These are phyloP conservation scores for Chaenogobius annularis DNA, from an alignment of 2,113 vertebrate species.

Conservation along the genomic window DNA sequence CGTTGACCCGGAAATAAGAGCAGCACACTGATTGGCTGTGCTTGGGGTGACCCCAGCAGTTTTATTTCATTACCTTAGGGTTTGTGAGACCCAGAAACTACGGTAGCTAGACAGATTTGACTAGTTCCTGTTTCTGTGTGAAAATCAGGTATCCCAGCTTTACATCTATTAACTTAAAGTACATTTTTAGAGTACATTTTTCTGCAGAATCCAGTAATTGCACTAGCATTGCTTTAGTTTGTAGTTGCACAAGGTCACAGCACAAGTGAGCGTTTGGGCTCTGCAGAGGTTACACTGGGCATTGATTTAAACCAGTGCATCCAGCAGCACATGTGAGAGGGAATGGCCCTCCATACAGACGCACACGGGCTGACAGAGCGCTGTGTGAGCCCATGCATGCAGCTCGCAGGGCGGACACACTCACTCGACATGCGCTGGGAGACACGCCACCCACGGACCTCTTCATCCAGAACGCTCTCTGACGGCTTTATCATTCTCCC, in stretches of 20 bases:
- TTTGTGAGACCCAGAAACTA: no score
- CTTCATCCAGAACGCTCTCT: conserved; percentile 79
- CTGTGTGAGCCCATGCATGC: conserved; percentile 86
- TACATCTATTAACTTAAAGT: neutral
- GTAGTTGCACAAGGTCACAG: conserved; percentile 55
- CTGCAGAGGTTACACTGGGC: conserved; percentile 77
- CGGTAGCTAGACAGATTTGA: no score
- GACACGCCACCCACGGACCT: conserved; percentile 65
- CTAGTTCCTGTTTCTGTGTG: no score
- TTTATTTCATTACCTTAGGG: no score
- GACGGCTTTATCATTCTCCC: conserved; percentile 75
- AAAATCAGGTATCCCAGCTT: neutral
- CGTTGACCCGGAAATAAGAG: no score
- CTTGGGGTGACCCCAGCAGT: no score
- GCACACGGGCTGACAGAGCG: conserved; percentile 80
- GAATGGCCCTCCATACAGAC: conserved; percentile 74
- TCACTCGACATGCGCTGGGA: conserved; percentile 51
- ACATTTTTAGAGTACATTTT: neutral
- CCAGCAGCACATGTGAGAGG: conserved; percentile 74
- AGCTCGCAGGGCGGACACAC: conserved; percentile 84
- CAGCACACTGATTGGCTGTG: no score
- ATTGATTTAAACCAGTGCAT: conserved; percentile 86
- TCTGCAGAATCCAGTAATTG: neutral
- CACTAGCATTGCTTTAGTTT: neutral
- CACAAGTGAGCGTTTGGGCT: conserved; percentile 53